Conservation (phyloP, 2,113 vertebrate genomes). For the Neolamprologus ventralis region DNA sequence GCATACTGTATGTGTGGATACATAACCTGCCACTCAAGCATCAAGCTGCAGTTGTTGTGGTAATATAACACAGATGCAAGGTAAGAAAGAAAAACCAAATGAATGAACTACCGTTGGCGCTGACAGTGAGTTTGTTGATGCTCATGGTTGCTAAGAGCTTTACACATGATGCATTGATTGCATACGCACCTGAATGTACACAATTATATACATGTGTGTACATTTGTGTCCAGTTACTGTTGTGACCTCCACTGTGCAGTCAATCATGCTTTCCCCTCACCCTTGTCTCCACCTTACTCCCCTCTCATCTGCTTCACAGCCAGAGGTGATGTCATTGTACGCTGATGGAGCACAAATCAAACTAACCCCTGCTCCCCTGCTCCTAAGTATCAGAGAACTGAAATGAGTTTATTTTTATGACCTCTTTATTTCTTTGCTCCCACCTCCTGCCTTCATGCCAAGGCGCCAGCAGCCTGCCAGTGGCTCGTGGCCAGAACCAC, state of each 20-base stretch:
- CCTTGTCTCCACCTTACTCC: constrained; percentile 20
- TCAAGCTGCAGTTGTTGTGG: background rate
- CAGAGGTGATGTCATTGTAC: constrained; percentile 60
- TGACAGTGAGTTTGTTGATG: constrained; percentile 38
- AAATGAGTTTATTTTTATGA: constrained; percentile 70
- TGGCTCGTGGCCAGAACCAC: constrained; percentile 27
- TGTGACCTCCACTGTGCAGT: constrained; percentile 39
- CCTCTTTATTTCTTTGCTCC: constrained; percentile 58
- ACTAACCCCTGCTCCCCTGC: constrained; percentile 15
- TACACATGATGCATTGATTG: constrained; percentile 8
- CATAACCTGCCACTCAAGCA: background rate
- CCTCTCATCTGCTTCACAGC: constrained; percentile 37
- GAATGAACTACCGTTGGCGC: background rate
- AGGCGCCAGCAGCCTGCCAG: background rate
- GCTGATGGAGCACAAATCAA: constrained; percentile 65
- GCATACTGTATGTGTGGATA: background rate
- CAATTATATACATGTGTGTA: background rate
- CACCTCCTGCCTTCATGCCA: constrained; percentile 33
- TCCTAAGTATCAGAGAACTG: constrained; percentile 39
- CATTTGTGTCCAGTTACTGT: constrained; percentile 38
- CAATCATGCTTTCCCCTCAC: constrained; percentile 25
- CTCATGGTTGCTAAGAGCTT: constrained; percentile 25
- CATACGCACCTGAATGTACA: background rate
- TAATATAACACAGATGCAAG: constrained; percentile 39
- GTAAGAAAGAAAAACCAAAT: background rate